Evolutionary conservation across 2,888 invertebrate species (phyloP).

Genomic region (Ctenicera cuprea): DNA sequence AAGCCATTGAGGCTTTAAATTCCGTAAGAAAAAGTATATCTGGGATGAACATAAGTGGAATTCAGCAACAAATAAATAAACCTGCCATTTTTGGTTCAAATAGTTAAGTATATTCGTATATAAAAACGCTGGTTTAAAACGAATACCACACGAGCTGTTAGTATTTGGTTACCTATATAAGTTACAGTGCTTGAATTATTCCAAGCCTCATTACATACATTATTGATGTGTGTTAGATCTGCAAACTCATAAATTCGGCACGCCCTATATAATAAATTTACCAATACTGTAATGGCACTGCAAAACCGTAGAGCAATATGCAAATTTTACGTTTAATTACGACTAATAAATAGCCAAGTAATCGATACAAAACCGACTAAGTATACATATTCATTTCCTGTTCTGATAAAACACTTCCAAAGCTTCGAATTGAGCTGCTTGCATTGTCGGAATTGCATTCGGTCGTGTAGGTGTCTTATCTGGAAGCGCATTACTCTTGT

Average conservation of each 20-base stretch:
- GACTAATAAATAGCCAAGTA: conserved; percentile 45
- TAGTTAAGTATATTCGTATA: no score
- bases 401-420: conserved; percentile 19
- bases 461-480: conserved; percentile 31
- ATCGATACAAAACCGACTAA: conserved; percentile 40
- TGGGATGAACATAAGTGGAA: no score
- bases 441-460: conserved; percentile 26
- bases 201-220: neutral
- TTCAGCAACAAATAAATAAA: no score
- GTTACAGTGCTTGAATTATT: no score
- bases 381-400: conserved; percentile 38
- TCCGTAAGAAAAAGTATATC: no score
- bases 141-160: no score
- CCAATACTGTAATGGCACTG: conserved; percentile 17
- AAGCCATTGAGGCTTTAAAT: no score
- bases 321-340: conserved; percentile 50
- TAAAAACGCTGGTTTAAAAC: no score
- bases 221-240: neutral
- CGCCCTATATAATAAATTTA: conserved; percentile 37
- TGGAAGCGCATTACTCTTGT: conserved; percentile 10
- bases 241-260: conserved; percentile 20
- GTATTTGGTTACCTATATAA: no score
- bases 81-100: no score
- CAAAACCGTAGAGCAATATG: conserved; percentile 47
- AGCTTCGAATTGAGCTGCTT: neutral